These are phyloP conservation scores for Philaenus spumarius DNA, from an alignment of 1,140 invertebrate genomes.

Conservation along the genomic window DNA sequence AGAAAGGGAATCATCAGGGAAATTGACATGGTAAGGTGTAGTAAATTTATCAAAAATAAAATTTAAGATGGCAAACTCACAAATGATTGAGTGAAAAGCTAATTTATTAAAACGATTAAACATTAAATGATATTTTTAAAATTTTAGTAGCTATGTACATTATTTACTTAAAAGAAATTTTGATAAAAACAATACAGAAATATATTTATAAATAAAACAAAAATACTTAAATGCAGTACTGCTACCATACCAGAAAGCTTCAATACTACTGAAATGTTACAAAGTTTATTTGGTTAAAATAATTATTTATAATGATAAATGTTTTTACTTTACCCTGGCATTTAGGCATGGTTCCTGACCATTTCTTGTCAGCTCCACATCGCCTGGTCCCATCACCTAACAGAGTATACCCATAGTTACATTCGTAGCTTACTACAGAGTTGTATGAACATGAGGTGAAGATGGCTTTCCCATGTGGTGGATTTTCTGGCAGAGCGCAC, in stretches of 20 bases:
- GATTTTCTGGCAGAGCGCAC: conserved; percentile 79
- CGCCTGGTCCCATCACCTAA: conserved; percentile 77
- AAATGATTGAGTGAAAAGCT: no score
- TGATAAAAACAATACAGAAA: no score
- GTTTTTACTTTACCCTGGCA: conserved; percentile 65
- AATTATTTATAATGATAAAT: neutral
- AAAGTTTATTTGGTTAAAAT: neutral
- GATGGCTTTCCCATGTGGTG: conserved; percentile 82
- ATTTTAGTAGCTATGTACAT: no score
- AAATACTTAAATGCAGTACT: no score
- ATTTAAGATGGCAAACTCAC: neutral
- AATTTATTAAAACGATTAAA: no score
- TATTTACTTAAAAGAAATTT: no score
- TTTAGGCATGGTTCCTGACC: conserved; percentile 76
- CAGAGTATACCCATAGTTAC: conserved; percentile 85
- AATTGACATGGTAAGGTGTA: neutral
- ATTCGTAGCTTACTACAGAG: conserved; percentile 87
- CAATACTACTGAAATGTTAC: no score
- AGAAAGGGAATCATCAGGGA: no score
- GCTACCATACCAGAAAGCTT: no score
- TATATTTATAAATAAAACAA: no score
- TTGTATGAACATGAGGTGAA: conserved; percentile 92
- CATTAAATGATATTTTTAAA: no score
- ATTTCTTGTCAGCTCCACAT: conserved; percentile 86
- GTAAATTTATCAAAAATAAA: neutral